These are phyloP conservation scores for Rhagoletis pomonella DNA, from an alignment of 1,140 invertebrate species.

Conservation along the genomic window DNA sequence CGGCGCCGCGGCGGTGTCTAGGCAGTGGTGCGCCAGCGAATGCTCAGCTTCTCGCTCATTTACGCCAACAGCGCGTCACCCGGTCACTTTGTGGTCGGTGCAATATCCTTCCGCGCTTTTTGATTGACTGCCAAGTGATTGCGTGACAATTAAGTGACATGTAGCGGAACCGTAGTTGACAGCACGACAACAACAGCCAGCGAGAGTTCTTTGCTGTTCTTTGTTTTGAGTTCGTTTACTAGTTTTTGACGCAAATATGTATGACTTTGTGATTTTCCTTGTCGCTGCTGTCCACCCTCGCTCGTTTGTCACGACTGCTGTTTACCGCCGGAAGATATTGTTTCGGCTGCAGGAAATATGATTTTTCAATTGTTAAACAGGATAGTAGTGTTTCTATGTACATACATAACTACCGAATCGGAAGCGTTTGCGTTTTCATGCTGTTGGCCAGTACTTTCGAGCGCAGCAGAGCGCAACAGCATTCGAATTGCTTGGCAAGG, in stretches of 20 bases:
- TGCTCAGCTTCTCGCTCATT: neutral
- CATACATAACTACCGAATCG: neutral
- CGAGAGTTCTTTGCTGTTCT: slow-evolving; percentile 3
- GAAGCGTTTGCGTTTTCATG: neutral
- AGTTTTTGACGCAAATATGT: slow-evolving; percentile 3
- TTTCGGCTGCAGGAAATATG: slow-evolving; percentile 40
- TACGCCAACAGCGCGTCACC: slow-evolving; percentile 2
- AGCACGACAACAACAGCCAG: neutral
- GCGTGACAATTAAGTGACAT: slow-evolving; percentile 41
- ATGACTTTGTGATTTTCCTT: slow-evolving; percentile 21
- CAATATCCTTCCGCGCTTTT: slow-evolving; percentile 19
- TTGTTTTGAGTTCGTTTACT: neutral
- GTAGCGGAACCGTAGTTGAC: slow-evolving; percentile 22
- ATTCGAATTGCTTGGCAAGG: neutral
- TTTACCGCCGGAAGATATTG: slow-evolving; percentile 38
- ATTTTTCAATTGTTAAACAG: slow-evolving; percentile 27
- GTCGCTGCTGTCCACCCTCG: neutral
- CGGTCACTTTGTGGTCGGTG: slow-evolving; percentile 32
- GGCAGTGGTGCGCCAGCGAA: neutral
- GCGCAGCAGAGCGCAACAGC: neutral
- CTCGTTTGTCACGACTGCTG: neutral
- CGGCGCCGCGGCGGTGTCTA: neutral
- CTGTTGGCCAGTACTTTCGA: neutral
- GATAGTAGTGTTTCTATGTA: neutral
- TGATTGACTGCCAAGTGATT: slow-evolving; percentile 40